Evolutionary conservation across 2,797 vertebrate genomes (phyloP).

Genomic region (Micropoecilia bifurca): DNA sequence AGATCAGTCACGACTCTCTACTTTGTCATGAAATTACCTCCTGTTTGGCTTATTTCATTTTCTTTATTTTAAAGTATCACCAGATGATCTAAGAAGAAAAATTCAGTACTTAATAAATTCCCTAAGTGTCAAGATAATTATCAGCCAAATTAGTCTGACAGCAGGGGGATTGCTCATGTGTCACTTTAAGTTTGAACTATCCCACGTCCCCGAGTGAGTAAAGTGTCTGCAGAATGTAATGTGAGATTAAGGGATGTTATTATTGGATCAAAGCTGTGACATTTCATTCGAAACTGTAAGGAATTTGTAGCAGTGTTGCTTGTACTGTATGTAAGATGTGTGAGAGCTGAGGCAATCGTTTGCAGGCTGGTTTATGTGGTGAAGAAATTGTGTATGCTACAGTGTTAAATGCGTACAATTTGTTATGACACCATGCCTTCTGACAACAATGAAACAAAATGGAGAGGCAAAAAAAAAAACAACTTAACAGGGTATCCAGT

Average conservation of each 20-base stretch:
- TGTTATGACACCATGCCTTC: not conserved
- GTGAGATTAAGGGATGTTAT: not conserved
- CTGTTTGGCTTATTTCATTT: not conserved
- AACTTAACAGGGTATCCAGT: not conserved
- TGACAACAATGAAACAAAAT: not conserved
- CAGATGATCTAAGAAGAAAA: not conserved
- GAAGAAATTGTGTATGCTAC: not conserved
- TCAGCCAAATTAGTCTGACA: not conserved
- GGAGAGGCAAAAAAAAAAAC: not conserved
- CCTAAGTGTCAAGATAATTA: not conserved
- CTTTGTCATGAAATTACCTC: not conserved
- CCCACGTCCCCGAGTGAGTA: not conserved
- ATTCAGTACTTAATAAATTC: not conserved
- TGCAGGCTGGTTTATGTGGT: not conserved
- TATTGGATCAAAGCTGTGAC: constrained; percentile 3
- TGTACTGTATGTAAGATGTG: not conserved
- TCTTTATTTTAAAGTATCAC: not conserved
- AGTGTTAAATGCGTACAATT: not conserved
- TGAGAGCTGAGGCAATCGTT: not conserved
- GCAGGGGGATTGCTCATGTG: not conserved
- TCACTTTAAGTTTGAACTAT: constrained; percentile 2
- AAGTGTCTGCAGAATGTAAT: not conserved
- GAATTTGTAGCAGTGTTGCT: not conserved
- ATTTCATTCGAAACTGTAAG: not conserved
- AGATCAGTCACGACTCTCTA: not conserved